A percentile compares a stretch with the other conserved stretches of the same genome.
phyloP scores from a whole-genome alignment of 2,888 invertebrate genomes.

The Lymantria monacha region DNA sequence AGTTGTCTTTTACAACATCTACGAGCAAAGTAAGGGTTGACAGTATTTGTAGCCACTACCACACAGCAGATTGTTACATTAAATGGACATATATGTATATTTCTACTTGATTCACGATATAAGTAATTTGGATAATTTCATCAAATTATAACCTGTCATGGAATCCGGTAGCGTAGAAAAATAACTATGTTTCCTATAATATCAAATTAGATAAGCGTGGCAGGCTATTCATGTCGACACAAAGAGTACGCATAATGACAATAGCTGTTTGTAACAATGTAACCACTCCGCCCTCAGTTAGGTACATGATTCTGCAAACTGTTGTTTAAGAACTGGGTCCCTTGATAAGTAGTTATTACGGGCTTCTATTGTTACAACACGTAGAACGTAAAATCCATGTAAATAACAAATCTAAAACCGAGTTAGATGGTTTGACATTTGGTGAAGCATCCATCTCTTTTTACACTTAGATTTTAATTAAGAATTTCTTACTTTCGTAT shows the following conservation, averaged over 20 bases:
- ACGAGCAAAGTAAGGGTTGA: no score
- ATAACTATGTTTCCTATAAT: conserved; percentile 17
- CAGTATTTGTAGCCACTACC: no score
- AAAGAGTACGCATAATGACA: conserved; percentile 25
- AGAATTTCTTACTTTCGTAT: no score
- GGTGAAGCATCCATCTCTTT: no score
- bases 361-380: conserved; percentile 5
- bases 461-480: background rate
- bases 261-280: conserved; percentile 25
- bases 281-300: conserved; percentile 13
- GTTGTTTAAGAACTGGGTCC: conserved; percentile 8
- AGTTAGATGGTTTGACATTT: background rate
- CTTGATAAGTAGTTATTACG: conserved; percentile 1
- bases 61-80: no score
- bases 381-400: background rate
- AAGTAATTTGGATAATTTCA: background rate
- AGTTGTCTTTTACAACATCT: no score
- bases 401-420: background rate
- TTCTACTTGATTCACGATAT: no score
- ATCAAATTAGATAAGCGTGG: conserved; percentile 26
- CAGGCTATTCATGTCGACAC: conserved; percentile 20
- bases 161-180: conserved; percentile 7
- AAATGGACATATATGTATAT: no score
- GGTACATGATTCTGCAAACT: conserved; percentile 12
- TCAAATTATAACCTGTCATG: conserved; percentile 8